Conservation (phyloP, 92 coral and sea anemone genomes). For the Meandrina meandrites region DNA sequence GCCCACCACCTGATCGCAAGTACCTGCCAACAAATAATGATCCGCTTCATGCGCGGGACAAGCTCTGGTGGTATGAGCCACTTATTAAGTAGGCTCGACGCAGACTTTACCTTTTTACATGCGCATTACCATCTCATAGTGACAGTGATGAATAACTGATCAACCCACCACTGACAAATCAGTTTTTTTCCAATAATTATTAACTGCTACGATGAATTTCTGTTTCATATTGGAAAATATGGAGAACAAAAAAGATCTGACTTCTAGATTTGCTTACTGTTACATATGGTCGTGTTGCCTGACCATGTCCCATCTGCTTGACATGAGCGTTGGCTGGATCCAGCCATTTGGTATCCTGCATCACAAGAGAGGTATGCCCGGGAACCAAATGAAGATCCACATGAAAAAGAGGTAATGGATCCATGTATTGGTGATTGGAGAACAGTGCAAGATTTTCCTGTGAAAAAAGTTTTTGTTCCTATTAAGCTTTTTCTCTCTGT, state of each 20-base stretch:
- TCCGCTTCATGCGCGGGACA: too few species aligned
- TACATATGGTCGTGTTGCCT: slow-evolving; percentile 49
- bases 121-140: too few species aligned
- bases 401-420: slow-evolving; percentile 42
- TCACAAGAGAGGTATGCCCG: slow-evolving; percentile 44
- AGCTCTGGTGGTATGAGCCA: too few species aligned
- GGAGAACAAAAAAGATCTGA: not conserved
- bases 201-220: too few species aligned
- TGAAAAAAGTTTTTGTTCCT: not conserved
- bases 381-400: slow-evolving; percentile 56
- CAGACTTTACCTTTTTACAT: too few species aligned
- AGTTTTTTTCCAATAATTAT: too few species aligned
- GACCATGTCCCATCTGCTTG: slow-evolving; percentile 55
- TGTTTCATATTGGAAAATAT: not conserved
- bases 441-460: slow-evolving; percentile 40
- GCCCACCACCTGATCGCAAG: too few species aligned
- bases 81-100: too few species aligned
- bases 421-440: slow-evolving; percentile 55
- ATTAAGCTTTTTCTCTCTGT: too few species aligned
- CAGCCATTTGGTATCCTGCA: slow-evolving; percentile 41
- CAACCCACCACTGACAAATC: too few species aligned
- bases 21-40: too few species aligned
- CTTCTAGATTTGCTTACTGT: slow-evolving; percentile 12
- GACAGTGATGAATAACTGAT: too few species aligned
- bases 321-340: slow-evolving; percentile 49